These are phyloP conservation scores for Caenorhabditis inopinata DNA, from an alignment of 1,140 invertebrate species.

Conservation along the genomic window DNA sequence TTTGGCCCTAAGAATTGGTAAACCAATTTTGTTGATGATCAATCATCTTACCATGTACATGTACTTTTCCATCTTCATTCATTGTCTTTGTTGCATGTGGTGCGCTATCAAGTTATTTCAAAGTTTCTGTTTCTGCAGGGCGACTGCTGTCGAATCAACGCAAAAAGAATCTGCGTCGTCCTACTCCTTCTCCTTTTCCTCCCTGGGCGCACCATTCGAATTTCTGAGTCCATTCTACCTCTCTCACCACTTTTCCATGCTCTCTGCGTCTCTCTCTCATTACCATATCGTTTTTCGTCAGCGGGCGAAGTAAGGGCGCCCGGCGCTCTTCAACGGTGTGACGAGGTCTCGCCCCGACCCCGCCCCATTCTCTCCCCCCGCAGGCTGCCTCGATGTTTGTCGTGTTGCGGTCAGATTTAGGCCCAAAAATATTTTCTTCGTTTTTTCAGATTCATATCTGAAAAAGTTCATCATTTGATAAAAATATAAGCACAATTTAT, in stretches of 20 bases:
- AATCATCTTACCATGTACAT: constrained; percentile 7
- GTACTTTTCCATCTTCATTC: not conserved
- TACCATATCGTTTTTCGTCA: not conserved
- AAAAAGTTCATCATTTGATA: too few species aligned
- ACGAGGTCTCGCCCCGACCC: constrained; percentile 1
- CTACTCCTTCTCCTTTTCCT: constrained; percentile 22
- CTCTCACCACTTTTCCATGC: not conserved
- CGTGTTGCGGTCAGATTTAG: constrained; percentile 23
- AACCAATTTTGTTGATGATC: not conserved
- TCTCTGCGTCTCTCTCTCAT: constrained; percentile 9
- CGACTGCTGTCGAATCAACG: not conserved
- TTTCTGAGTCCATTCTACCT: not conserved
- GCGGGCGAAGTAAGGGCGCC: not conserved
- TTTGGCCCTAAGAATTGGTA: not conserved
- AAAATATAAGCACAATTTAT: too few species aligned
- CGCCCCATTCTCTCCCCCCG: not conserved
- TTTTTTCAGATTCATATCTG: too few species aligned
- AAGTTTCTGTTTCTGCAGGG: not conserved
- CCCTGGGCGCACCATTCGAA: not conserved
- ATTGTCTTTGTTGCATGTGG: not conserved
- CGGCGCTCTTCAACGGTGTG: not conserved
- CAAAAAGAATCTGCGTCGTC: not conserved
- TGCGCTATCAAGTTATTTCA: constrained; percentile 23
- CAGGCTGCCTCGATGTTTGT: constrained; percentile 13
- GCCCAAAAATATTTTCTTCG: not conserved